Conservation (phyloP, 2,797 vertebrate genomes). For the Malurus leucopterus region DNA sequence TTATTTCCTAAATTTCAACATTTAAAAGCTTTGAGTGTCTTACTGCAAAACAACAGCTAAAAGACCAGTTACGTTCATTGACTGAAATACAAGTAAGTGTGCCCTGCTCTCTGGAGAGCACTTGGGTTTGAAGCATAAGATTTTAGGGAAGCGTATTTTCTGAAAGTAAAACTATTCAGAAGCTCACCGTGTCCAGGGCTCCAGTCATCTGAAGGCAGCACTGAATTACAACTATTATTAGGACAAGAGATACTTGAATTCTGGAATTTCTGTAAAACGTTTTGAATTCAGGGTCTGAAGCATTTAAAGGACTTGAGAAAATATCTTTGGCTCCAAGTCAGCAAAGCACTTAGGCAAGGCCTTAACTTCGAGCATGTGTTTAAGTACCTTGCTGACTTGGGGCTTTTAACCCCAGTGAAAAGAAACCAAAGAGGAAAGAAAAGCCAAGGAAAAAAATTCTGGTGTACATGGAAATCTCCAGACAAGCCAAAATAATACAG, state of each 20-base stretch:
- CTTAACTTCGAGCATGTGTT: conserved; percentile 59
- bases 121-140: neutral
- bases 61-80: conserved; percentile 11
- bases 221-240: conserved; percentile 26
- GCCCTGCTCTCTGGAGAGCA: neutral
- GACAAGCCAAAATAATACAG: neutral
- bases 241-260: conserved; percentile 36
- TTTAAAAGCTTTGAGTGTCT: neutral
- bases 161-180: neutral
- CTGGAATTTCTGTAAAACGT: conserved; percentile 29
- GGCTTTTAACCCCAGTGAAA: conserved; percentile 27
- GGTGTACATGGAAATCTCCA: neutral
- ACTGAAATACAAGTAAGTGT: conserved; percentile 27
- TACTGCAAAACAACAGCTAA: conserved; percentile 21
- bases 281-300: conserved; percentile 39
- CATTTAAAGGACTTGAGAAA: conserved; percentile 46
- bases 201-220: neutral
- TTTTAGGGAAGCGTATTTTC: neutral
- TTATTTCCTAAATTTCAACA: conserved; percentile 13
- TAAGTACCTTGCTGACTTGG: conserved; percentile 59
- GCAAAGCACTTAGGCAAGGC: conserved; percentile 57
- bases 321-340: conserved; percentile 55
- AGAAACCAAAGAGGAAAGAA: conserved; percentile 14
- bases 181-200: neutral
- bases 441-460: conserved; percentile 1